phyloP scores from a whole-genome alignment of 2,113 vertebrate genomes.

The Ancistrus triradiatus region DNA sequence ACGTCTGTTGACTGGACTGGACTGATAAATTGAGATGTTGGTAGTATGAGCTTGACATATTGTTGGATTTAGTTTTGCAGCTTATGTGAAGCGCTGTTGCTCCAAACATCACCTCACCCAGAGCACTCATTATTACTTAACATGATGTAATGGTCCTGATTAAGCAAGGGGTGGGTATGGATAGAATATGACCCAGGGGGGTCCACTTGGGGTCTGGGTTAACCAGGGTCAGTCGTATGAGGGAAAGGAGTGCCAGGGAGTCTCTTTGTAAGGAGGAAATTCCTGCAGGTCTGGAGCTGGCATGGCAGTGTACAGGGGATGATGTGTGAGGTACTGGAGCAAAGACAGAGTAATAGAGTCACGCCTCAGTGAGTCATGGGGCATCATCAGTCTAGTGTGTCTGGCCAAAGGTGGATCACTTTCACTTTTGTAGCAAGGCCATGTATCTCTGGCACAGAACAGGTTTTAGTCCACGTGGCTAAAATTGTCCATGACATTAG shows the following conservation, averaged over 20 bases:
- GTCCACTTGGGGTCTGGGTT: constrained; percentile 18
- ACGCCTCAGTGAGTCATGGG: constrained; percentile 61
- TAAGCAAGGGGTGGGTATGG: constrained; percentile 45
- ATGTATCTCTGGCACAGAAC: constrained; percentile 16
- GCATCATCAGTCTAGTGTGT: constrained; percentile 49
- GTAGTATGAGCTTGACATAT: background rate
- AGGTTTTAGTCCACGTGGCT: constrained; percentile 14
- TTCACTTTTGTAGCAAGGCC: constrained; percentile 43
- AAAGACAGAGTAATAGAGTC: constrained; percentile 54
- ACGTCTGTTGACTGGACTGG: too few species aligned
- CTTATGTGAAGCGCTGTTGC: background rate
- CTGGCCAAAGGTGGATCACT: constrained; percentile 52
- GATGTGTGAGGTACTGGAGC: constrained; percentile 55
- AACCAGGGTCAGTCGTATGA: background rate
- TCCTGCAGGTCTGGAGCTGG: constrained; percentile 21
- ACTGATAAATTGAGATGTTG: too few species aligned
- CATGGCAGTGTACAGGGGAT: constrained; percentile 50
- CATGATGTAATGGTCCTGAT: constrained; percentile 69
- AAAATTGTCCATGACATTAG: constrained; percentile 6
- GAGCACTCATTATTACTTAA: constrained; percentile 42
- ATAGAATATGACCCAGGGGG: background rate
- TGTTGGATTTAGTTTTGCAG: background rate
- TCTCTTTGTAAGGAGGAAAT: constrained; percentile 4
- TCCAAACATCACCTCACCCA: background rate
- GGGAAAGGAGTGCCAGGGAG: background rate